Percentiles rank a stretch among this genome's conserved stretches.
phyloP scores from a whole-genome alignment of 2,888 invertebrate genomes.

The Eupithecia centaureata region DNA sequence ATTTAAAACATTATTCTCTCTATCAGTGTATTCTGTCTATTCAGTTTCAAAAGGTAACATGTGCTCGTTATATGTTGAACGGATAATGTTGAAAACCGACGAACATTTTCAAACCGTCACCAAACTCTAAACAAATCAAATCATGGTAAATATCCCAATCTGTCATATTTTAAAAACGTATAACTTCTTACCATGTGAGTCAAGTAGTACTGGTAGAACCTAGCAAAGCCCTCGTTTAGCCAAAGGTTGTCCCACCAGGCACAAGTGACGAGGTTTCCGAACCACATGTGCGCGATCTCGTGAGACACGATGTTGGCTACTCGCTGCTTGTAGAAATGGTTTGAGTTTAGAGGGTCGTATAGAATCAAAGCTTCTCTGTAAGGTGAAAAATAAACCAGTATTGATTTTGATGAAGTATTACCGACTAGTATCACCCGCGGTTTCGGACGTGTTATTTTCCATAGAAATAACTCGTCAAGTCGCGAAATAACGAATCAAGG shows the following conservation, averaged over 20 bases:
- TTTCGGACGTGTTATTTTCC: too few species aligned
- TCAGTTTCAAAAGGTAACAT: too few species aligned
- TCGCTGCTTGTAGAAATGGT: conserved; percentile 85
- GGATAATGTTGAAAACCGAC: too few species aligned
- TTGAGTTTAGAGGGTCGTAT: conserved; percentile 71
- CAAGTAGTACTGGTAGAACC: conserved; percentile 88
- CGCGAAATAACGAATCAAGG: too few species aligned
- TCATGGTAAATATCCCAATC: too few species aligned
- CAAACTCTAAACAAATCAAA: too few species aligned
- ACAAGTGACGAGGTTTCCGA: conserved; percentile 90
- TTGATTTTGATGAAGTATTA: not conserved
- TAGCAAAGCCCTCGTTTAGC: conserved; percentile 88
- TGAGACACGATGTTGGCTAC: conserved; percentile 88
- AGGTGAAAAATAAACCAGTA: conserved; percentile 27
- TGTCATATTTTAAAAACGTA: not conserved
- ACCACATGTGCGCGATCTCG: conserved; percentile 93
- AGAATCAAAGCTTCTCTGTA: conserved; percentile 85
- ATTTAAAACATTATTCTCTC: too few species aligned
- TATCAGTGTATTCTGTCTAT: too few species aligned
- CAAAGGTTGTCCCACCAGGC: conserved; percentile 90
- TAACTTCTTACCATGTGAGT: conserved; percentile 73
- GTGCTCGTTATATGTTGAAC: too few species aligned
- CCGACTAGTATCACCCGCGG: too few species aligned
- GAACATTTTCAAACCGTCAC: too few species aligned
- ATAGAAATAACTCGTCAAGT: too few species aligned